Percentiles rank a stretch among this genome's conserved stretches.
phyloP scores from a whole-genome alignment of 1,140 invertebrate genomes.

The Drosophila suzukii region DNA sequence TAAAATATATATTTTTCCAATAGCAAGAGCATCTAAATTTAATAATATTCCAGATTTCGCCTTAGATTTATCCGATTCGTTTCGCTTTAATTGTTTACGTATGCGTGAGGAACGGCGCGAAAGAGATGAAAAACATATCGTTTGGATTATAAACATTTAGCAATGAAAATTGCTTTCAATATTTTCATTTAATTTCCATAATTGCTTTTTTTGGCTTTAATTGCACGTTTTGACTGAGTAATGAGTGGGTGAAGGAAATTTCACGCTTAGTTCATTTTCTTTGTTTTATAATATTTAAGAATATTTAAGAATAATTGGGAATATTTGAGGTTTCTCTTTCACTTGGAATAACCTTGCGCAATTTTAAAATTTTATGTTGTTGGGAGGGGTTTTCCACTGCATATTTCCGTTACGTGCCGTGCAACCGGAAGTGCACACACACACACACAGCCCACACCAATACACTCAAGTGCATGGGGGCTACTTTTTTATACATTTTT shows the following conservation, averaged over 20 bases:
- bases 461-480: conserved; percentile 30
- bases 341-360: conserved; percentile 42
- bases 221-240: conserved; percentile 50
- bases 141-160: conserved; percentile 62
- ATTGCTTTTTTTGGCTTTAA: conserved; percentile 50
- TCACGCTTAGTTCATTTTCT: conserved; percentile 14
- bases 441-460: conserved; percentile 29
- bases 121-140: conserved; percentile 47
- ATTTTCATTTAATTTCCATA: conserved; percentile 32
- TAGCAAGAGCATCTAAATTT: conserved; percentile 11
- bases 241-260: conserved; percentile 23
- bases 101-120: conserved; percentile 35
- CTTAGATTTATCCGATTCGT: neutral
- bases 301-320: conserved; percentile 24
- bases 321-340: conserved; percentile 33
- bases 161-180: conserved; percentile 40
- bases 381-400: conserved; percentile 20
- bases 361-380: conserved; percentile 20
- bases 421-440: conserved; percentile 61
- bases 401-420: conserved; percentile 53
- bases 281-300: conserved; percentile 6
- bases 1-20: neutral
- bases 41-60: neutral
- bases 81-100: conserved; percentile 29
- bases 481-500: conserved; percentile 4